Percentiles rank a stretch among this genome's conserved stretches.
Conservation (phyloP, 1,140 invertebrate species). For the Drosophila lini region DNA sequence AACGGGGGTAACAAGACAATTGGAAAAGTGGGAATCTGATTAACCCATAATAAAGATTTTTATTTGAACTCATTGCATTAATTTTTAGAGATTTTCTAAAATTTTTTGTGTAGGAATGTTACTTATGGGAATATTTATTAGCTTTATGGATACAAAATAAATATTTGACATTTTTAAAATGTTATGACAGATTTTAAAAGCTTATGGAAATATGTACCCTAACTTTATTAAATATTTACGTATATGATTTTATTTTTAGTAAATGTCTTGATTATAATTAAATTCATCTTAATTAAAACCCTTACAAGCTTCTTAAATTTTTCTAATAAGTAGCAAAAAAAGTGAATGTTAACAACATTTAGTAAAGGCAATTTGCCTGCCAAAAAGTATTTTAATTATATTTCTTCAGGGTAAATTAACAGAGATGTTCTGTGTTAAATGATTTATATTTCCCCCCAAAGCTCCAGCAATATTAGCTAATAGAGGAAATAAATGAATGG, state of each 20-base stretch:
- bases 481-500: slow-evolving; percentile 26
- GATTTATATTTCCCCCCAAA: not conserved
- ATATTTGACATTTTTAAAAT: not conserved
- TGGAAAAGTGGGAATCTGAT: slow-evolving; percentile 5
- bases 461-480: not conserved
- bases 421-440: slow-evolving; percentile 4
- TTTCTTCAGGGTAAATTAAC: not conserved
- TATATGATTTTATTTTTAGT: not conserved
- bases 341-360: not conserved
- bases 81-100: not conserved
- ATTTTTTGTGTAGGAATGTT: not conserved
- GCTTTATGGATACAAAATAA: not conserved
- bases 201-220: no score
- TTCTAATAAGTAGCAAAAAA: no score
- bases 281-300: not conserved
- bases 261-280: not conserved
- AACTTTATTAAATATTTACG: not conserved
- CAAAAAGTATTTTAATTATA: slow-evolving; percentile 4
- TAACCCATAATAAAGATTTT: slow-evolving; percentile 9
- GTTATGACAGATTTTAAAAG: not conserved
- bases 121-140: not conserved
- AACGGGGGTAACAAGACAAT: slow-evolving; percentile 6
- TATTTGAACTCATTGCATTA: slow-evolving; percentile 7
- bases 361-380: not conserved
- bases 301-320: not conserved